A percentile compares a stretch with the other conserved stretches of the same genome.
Conservation (phyloP, 2,888 invertebrate genomes). For the Lasioglossum pauxillum region DNA sequence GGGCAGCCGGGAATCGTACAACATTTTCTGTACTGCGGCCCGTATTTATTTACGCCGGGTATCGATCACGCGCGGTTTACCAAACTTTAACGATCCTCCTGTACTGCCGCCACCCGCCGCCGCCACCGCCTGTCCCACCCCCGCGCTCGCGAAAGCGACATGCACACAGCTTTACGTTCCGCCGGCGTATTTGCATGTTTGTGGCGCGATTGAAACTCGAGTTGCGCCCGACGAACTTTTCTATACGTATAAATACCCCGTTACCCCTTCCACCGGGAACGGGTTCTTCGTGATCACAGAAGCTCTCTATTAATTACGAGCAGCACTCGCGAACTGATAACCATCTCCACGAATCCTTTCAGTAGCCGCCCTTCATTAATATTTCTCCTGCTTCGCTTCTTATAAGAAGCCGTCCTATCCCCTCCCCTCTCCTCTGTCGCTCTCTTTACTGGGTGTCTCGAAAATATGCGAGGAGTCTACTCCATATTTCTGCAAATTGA, state of each 20-base stretch:
- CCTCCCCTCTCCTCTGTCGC: background rate
- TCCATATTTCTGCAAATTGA: too few relatives aligned
- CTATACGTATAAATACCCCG: constrained; percentile 18
- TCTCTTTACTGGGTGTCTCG: background rate
- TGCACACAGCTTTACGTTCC: constrained; percentile 6
- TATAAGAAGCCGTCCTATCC: constrained; percentile 25
- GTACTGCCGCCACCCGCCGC: background rate
- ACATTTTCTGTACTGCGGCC: background rate
- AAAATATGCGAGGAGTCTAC: background rate
- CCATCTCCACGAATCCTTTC: constrained; percentile 48
- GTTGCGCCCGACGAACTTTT: constrained; percentile 8
- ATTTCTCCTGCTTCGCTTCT: constrained; percentile 66
- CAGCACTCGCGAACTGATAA: constrained; percentile 47
- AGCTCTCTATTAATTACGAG: constrained; percentile 57
- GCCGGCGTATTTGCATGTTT: constrained; percentile 3
- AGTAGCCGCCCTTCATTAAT: constrained; percentile 62
- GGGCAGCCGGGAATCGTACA: background rate
- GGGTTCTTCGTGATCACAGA: constrained; percentile 27
- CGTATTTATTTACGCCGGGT: constrained; percentile 31
- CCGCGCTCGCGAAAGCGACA: background rate
- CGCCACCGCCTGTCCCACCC: background rate
- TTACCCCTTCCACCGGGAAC: background rate
- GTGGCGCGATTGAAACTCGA: constrained; percentile 28
- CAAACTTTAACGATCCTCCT: constrained; percentile 11
- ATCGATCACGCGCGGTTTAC: constrained; percentile 19